Conservation (phyloP, 2,797 vertebrate genomes). For the Enteromius argenteus region DNA sequence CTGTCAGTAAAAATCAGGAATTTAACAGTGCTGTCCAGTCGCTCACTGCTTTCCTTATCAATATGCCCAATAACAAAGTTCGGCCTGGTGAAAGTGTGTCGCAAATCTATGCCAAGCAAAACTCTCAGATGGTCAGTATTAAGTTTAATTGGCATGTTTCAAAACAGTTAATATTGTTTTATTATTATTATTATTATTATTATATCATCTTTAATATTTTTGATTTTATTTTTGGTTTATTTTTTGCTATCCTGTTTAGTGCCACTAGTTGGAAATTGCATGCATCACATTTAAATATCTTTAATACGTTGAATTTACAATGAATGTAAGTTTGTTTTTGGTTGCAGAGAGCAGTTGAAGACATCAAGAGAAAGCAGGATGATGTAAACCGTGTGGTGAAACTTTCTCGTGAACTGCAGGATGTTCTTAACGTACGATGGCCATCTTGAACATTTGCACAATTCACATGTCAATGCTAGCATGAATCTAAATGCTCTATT, state of each 20-base stretch:
- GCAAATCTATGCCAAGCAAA: conserved; percentile 84
- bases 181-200: neutral
- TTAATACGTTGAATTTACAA: neutral
- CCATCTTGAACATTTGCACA: neutral
- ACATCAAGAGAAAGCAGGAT: conserved; percentile 83
- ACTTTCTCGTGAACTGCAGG: conserved; percentile 85
- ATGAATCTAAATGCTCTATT: neutral
- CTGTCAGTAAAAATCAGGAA: conserved; percentile 83
- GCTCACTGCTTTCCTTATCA: conserved; percentile 88
- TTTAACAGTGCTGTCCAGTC: conserved; percentile 85
- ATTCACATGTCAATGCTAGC: neutral
- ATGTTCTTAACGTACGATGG: conserved; percentile 80
- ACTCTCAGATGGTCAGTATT: conserved; percentile 85
- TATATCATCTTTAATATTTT: neutral
- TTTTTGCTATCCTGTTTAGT: neutral
- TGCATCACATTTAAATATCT: neutral
- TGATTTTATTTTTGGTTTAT: neutral
- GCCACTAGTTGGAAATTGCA: neutral
- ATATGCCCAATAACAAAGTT: conserved; percentile 82
- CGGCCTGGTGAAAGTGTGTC: conserved; percentile 78
- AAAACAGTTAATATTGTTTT: neutral
- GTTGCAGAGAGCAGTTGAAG: conserved; percentile 83
- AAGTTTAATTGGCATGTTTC: neutral
- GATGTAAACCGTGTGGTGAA: conserved; percentile 76
- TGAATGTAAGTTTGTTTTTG: neutral